Evolutionary conservation across 2,797 vertebrate species (phyloP), one percentile per base, ranked within the genome.

Genomic region (Pipistrellus nathusii): DNA sequence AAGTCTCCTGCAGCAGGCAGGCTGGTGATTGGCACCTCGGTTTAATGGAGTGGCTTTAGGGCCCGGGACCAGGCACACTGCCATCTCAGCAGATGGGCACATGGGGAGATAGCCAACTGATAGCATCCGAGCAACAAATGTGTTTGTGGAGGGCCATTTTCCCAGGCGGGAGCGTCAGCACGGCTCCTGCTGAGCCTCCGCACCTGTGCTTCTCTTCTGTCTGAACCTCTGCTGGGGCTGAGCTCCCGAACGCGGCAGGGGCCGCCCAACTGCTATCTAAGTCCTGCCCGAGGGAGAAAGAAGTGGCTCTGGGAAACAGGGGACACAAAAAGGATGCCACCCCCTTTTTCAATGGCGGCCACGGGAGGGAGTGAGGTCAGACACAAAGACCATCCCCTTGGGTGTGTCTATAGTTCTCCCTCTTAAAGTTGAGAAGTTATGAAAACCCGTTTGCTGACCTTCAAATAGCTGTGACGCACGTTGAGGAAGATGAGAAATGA

Each of bases 51-150:
- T 98, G 97, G 98, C 97, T 97, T 95, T 91, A 93, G 95, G 97
- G 88, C 95, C 96, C 94, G 73, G 95, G 90, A 97, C 94, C 97
- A 97, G 98, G 98, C 98, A 97, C 41, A 53, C 75, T 93, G 97
- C 98, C 98, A 98, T 97, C 66, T 1, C 17, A 75, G 96, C 98
- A 98, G 98, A 98, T 98, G 98, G 97, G 95, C 94, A 91, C 92
- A 13, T 75, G 95, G 96, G 96, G 94, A 96, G 95, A 96, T 95
- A 96, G 97, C 97, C 98, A 98, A 97, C 95, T 97, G 96, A 97
- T 98, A 98, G 98, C 96, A 96, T 94, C 95, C 93, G 92, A 98
- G 96, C 96, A 98, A 97, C 97, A 97, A 97, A 98, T 96, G 96
- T 96, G 96, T 97, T 97, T 96, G 92, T 96, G 38, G 80, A 97